Evolutionary conservation across 1,140 invertebrate genomes (phyloP).

Genomic region (Ptiloglossa arizonensis): DNA sequence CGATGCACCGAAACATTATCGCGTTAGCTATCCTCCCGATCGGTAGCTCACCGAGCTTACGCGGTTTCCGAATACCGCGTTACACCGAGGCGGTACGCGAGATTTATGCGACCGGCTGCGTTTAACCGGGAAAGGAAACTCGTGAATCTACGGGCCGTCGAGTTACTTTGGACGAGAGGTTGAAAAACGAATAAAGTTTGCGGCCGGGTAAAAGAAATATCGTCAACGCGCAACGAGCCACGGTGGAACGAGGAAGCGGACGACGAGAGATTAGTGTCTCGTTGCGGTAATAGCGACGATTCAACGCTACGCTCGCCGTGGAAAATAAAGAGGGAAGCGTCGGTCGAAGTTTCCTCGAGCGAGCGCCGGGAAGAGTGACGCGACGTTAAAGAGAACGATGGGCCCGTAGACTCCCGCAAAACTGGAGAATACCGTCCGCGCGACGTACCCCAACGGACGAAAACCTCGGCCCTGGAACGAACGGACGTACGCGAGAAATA

Average conservation of each 20-base stretch:
- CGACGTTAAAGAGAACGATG: slow-evolving; percentile 31
- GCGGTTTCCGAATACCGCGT: background rate
- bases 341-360: slow-evolving; percentile 41
- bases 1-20: background rate
- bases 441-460: too few species aligned
- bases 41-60: background rate
- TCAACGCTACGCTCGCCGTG: background rate
- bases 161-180: slow-evolving; percentile 10
- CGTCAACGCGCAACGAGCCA: background rate
- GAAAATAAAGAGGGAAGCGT: slow-evolving; percentile 11
- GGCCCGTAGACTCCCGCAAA: too few species aligned
- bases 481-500: too few species aligned
- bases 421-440: too few species aligned
- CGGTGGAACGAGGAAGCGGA: background rate
- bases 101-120: slow-evolving; percentile 12
- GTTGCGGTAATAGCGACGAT: slow-evolving; percentile 50
- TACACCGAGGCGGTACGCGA: background rate
- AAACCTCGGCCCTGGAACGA: too few species aligned
- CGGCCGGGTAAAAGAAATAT: background rate
- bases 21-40: background rate
- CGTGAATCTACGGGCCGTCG: slow-evolving; percentile 6
- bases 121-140: background rate
- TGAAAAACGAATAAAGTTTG: slow-evolving; percentile 13
- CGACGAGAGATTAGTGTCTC: slow-evolving; percentile 57
- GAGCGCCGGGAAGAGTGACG: background rate